Conservation (phyloP, 2,113 vertebrate species). For the Larimichthys crocea region DNA sequence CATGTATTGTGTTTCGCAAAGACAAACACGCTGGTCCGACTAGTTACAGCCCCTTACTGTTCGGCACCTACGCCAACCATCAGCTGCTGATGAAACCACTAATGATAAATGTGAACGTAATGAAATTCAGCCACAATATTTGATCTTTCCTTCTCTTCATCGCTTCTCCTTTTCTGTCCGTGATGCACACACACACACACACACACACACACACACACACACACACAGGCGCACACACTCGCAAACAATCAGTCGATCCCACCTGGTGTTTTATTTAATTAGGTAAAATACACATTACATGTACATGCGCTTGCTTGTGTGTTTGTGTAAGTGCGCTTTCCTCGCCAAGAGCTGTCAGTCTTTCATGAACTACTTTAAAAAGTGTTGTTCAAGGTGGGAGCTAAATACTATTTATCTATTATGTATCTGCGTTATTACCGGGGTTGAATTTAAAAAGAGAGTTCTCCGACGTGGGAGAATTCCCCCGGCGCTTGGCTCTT, state of each 20-base stretch:
- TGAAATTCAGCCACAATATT: slow-evolving; percentile 54
- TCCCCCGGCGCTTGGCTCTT: slow-evolving; percentile 76
- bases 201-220: slow-evolving; percentile 8
- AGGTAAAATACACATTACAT: slow-evolving; percentile 62
- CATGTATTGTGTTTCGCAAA: not conserved
- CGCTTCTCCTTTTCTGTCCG: slow-evolving; percentile 21
- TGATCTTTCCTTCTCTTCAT: slow-evolving; percentile 38
- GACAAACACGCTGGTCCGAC: not conserved
- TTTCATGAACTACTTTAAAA: slow-evolving; percentile 81
- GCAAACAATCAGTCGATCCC: slow-evolving; percentile 59
- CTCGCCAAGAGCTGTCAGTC: slow-evolving; percentile 75
- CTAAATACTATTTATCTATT: slow-evolving; percentile 86
- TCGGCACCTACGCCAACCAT: slow-evolving; percentile 4
- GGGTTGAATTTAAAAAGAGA: slow-evolving; percentile 80
- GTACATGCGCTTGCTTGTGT: slow-evolving; percentile 9
- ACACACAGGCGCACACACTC: slow-evolving; percentile 4
- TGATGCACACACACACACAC: not conserved
- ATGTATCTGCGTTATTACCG: slow-evolving; percentile 84
- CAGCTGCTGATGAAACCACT: slow-evolving; percentile 9
- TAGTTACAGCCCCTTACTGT: not conserved
- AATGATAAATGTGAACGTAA: slow-evolving; percentile 35
- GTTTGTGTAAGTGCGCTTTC: slow-evolving; percentile 45
- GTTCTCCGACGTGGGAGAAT: slow-evolving; percentile 74
- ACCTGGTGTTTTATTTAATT: slow-evolving; percentile 76
- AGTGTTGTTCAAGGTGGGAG: slow-evolving; percentile 83